Conservation (phyloP, 2,797 vertebrate species). For the Phataginus tetradactyla region DNA sequence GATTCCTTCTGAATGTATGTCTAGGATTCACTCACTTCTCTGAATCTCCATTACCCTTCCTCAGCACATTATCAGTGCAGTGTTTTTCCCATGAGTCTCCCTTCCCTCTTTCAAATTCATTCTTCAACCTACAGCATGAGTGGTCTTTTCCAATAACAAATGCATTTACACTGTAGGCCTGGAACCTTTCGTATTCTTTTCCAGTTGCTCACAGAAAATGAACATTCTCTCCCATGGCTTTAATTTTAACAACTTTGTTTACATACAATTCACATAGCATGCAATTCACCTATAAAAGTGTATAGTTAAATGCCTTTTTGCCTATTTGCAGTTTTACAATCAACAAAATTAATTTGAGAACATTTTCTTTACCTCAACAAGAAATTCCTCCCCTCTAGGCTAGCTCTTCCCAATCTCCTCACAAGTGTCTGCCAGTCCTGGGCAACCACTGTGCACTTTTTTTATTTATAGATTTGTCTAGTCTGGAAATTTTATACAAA, state of each 20-base stretch:
- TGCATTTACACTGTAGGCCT: not conserved
- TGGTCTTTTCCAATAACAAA: not conserved
- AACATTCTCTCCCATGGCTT: not conserved
- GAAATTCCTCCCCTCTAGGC: not conserved
- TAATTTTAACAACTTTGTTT: not conserved
- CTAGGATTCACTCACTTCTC: not conserved
- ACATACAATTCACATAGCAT: not conserved
- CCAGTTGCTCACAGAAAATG: not conserved
- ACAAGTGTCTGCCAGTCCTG: not conserved
- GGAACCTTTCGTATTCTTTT: not conserved
- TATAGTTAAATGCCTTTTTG: not conserved
- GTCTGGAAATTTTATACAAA: not conserved
- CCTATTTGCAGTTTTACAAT: not conserved
- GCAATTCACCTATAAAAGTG: not conserved
- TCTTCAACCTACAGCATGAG: not conserved
- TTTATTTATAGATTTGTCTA: not conserved
- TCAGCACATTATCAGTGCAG: not conserved
- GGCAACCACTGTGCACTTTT: not conserved
- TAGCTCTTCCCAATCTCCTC: not conserved
- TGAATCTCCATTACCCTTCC: not conserved
- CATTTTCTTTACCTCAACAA: not conserved
- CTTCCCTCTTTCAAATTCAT: not conserved
- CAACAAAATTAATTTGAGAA: not conserved
- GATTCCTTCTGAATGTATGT: not conserved
- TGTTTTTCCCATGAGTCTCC: rapidly evolving